Evolutionary conservation across 2,113 vertebrate species (phyloP).

Genomic region (Ptychochromis oligacanthus): DNA sequence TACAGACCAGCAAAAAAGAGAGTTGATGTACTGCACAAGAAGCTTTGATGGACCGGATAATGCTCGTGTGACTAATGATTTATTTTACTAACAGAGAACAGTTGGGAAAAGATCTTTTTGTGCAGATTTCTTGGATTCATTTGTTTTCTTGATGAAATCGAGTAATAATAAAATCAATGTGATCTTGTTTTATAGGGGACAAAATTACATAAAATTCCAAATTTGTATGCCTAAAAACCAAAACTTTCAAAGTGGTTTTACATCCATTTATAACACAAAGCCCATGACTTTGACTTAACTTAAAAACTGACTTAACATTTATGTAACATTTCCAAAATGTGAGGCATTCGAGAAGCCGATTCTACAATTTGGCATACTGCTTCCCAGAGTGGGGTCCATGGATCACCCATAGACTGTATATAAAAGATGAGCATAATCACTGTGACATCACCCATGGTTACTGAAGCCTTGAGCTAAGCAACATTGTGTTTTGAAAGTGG

Average conservation of each 20-base stretch:
- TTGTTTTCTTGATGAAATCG: background rate
- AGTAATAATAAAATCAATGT: background rate
- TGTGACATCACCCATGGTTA: background rate
- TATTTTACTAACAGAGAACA: background rate
- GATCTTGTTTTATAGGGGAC: background rate
- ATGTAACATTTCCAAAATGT: background rate
- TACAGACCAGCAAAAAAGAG: background rate
- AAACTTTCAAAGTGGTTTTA: background rate
- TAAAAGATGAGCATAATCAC: background rate
- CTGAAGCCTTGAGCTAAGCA: background rate
- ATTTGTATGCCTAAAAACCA: background rate
- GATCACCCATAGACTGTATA: background rate
- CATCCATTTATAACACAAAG: background rate
- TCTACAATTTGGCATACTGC: no score
- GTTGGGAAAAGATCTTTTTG: background rate
- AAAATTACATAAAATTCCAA: background rate
- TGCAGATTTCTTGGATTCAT: background rate
- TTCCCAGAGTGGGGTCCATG: no score
- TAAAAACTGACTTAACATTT: background rate
- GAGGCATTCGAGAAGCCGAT: background rate
- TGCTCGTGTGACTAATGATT: constrained; percentile 24
- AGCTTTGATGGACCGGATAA: constrained; percentile 25
- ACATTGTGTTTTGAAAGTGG: background rate
- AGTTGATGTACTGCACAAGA: constrained; percentile 23
- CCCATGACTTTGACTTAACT: background rate